phyloP scores from a whole-genome alignment of 1,140 invertebrate species.

The Dendroctonus ponderosae region DNA sequence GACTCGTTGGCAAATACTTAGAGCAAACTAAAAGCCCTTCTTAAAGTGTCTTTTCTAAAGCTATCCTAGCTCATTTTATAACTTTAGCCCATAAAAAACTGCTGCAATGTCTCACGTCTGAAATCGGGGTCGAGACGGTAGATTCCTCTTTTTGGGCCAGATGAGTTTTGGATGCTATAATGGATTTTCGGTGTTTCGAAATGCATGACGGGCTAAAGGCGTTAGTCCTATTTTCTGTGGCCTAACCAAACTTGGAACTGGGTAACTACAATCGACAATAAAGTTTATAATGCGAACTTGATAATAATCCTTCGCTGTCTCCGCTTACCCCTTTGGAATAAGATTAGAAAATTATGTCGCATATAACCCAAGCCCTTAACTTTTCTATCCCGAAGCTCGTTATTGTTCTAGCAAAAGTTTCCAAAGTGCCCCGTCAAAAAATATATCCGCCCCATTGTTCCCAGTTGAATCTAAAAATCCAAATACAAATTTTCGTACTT shows the following conservation, averaged over 20 bases:
- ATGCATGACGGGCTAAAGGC: slow-evolving; percentile 27
- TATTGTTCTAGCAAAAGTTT: too few relatives aligned
- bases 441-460: too few relatives aligned
- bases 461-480: too few relatives aligned
- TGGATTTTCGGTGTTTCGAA: slow-evolving; percentile 29
- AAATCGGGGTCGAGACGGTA: slow-evolving; percentile 17
- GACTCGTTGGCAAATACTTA: not conserved
- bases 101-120: slow-evolving; percentile 21
- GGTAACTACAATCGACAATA: slow-evolving; percentile 14
- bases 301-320: not conserved
- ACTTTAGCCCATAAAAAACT: slow-evolving; percentile 16
- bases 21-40: slow-evolving; percentile 1
- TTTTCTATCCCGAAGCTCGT: too few relatives aligned
- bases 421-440: too few relatives aligned
- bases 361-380: too few relatives aligned
- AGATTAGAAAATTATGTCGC: too few relatives aligned
- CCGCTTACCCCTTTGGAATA: too few relatives aligned
- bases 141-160: slow-evolving; percentile 25
- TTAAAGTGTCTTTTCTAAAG: slow-evolving; percentile 1
- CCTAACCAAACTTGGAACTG: slow-evolving; percentile 27
- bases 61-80: slow-evolving; percentile 16
- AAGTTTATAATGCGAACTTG: slow-evolving; percentile 1
- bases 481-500: too few relatives aligned
- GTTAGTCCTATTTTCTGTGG: slow-evolving; percentile 29
- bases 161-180: slow-evolving; percentile 30